Percentiles rank a stretch among this genome's conserved stretches.
These are phyloP conservation scores for Atta colombica DNA, from an alignment of 1,140 invertebrate genomes.

Conservation along the genomic window DNA sequence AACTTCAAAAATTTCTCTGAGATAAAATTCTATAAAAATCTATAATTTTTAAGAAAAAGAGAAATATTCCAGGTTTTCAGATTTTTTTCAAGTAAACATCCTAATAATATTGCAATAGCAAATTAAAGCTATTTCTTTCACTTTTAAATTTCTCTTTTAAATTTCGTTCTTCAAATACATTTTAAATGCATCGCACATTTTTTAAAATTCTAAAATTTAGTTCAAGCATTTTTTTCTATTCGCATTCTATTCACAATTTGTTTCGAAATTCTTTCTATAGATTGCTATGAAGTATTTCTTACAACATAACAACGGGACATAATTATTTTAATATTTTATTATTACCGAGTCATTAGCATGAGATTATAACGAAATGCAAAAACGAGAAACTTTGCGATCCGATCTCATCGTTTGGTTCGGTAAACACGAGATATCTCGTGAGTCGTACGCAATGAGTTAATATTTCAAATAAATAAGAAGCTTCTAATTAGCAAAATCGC, in stretches of 20 bases:
- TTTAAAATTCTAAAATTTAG: not conserved
- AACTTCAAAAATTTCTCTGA: too few species aligned
- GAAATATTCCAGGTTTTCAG: too few species aligned
- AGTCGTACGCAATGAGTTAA: not conserved
- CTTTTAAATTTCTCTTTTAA: not conserved
- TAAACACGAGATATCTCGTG: not conserved
- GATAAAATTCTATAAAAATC: too few species aligned
- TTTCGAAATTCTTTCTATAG: not conserved
- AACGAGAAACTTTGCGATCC: not conserved
- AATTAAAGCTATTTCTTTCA: not conserved
- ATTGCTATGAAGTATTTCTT: not conserved
- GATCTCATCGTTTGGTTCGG: not conserved
- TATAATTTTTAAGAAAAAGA: too few species aligned
- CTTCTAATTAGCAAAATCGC: not conserved
- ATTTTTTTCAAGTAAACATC: too few species aligned
- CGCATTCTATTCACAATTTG: not conserved
- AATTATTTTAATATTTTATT: not conserved
- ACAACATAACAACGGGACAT: not conserved
- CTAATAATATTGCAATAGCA: not conserved
- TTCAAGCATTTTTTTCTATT: not conserved
- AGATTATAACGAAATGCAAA: conserved; percentile 10
- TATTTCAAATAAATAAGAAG: conserved; percentile 8
- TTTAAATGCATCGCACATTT: not conserved
- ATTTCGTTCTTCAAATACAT: not conserved
- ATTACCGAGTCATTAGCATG: not conserved